phyloP scores from a whole-genome alignment of 1,140 invertebrate genomes.

The Trichonephila inaurata region DNA sequence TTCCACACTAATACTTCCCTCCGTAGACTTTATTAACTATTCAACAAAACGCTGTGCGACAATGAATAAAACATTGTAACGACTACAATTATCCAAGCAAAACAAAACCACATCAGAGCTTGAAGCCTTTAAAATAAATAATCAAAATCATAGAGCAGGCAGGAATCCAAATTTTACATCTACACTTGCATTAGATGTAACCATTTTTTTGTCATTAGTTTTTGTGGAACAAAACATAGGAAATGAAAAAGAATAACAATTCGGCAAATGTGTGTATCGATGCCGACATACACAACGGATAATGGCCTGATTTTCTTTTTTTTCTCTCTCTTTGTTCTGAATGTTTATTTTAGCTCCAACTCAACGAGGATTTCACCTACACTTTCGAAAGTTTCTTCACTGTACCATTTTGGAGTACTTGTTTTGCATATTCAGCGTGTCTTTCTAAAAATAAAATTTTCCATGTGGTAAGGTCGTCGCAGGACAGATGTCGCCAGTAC shows the following conservation, averaged over 20 bases:
- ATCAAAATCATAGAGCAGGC: conserved; percentile 14
- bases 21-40: too few species aligned
- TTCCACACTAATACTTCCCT: too few species aligned
- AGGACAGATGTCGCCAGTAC: too few species aligned
- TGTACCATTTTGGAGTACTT: not conserved
- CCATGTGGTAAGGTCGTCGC: not conserved
- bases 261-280: not conserved
- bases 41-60: too few species aligned
- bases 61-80: not conserved
- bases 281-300: not conserved
- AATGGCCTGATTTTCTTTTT: not conserved
- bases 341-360: not conserved
- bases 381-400: not conserved
- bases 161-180: not conserved
- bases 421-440: conserved; percentile 1
- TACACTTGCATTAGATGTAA: not conserved
- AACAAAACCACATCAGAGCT: not conserved
- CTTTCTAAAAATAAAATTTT: not conserved
- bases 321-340: not conserved
- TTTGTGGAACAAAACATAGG: conserved; percentile 13
- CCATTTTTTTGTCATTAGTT: conserved; percentile 17
- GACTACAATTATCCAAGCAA: not conserved
- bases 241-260: conserved; percentile 16
- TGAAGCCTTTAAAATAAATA: not conserved
- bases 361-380: not conserved